phyloP scores from a whole-genome alignment of 2,888 invertebrate species.

The Tuta absoluta region DNA sequence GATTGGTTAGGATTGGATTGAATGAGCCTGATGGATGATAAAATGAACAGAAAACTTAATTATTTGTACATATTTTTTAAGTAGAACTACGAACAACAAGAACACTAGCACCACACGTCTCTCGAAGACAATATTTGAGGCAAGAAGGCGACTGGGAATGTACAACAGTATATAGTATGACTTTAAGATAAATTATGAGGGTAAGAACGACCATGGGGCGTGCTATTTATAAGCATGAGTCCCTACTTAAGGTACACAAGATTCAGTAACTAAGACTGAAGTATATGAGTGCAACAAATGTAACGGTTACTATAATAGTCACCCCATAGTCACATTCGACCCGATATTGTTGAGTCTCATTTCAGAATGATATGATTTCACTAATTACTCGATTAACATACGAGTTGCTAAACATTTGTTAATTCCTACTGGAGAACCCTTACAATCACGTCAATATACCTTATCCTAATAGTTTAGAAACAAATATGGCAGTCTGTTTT shows the following conservation, averaged over 20 bases:
- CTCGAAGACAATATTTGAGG: conserved; percentile 37
- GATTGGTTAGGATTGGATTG: background rate
- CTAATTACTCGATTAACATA: conserved; percentile 9
- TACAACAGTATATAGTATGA: background rate
- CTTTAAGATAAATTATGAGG: background rate
- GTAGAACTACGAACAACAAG: conserved; percentile 12
- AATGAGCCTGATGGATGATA: background rate
- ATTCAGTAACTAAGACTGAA: background rate
- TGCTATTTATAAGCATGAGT: background rate
- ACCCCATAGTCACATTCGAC: background rate
- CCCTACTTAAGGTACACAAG: background rate
- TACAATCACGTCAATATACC: conserved; percentile 13
- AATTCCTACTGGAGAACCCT: conserved; percentile 13
- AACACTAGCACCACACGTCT: conserved; percentile 42
- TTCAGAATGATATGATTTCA: conserved; percentile 13
- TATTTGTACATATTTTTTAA: background rate
- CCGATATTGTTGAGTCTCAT: conserved; percentile 5
- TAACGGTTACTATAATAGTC: no score
- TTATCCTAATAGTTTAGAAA: conserved; percentile 13
- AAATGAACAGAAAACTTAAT: background rate
- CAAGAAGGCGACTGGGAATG: conserved; percentile 36
- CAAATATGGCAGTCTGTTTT: conserved; percentile 61
- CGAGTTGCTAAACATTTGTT: background rate
- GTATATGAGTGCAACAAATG: no score
- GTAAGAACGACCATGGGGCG: background rate